Base-by-base conservation (phyloP, 2,113 vertebrate species). In the Hippocampus comes region DNA sequence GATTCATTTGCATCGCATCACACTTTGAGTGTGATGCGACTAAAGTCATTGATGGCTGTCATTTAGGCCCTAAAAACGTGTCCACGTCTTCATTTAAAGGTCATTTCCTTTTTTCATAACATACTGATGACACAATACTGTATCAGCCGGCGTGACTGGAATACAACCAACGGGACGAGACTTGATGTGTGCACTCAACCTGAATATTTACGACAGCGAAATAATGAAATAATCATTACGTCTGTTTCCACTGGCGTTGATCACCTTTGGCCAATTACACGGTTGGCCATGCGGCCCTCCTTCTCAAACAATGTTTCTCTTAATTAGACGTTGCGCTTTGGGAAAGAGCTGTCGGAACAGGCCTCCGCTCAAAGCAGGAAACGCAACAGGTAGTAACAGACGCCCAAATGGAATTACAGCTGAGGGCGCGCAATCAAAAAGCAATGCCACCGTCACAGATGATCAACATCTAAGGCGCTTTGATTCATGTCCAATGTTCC, bases 311-410 rank as follows among this genome's bases (percentile, higher is more conserved):
- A 34, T 64, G 61, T 38, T 76, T 43, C 63, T 51, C 49, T 71
- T 63, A 74, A 43, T 76, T 25, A 78, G 73, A 75, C 27, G 63
- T 70, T 68, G 14, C 34, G 12, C 11, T 80, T 38, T 74, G 66
- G 17, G 5, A 74, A 46, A 71, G 41, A 73, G 55, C 51, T 82
- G 77, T 76, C 79, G 63, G 46, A 83, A 78, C 79, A 75, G 69
- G 72, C 82, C 60, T 56, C 23, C 18, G 43, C 20, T 78, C 41
- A 75, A 43, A 71, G 38, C 71, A 70, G 63, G 70, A 82, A 80
- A 71, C 82, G 71, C 79, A 90, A 86, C 86, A 88, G 82, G 82
- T 87, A 85, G 74, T 56, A 79, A 79, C 78, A 83, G 68, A 83
- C 72, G 71, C 46, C 56, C 6, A 65, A 80, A 78, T 74, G 75